phyloP scores from a whole-genome alignment of 2,113 vertebrate genomes.

The Calypte anna region DNA sequence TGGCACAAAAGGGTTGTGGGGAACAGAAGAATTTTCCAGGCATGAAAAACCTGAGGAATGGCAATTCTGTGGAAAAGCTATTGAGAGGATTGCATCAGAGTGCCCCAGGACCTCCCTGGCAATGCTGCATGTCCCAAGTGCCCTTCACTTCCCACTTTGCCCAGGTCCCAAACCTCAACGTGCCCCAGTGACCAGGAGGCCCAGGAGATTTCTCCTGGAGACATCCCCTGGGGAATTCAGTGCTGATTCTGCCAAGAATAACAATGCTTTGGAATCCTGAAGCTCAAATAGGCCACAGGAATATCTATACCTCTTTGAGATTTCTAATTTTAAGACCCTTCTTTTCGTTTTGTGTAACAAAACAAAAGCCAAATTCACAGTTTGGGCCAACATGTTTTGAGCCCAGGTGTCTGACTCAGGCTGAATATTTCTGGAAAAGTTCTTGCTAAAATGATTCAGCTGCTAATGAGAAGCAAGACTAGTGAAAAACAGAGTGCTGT shows the following conservation, averaged over 20 bases:
- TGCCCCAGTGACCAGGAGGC: not conserved
- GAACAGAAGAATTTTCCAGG: not conserved
- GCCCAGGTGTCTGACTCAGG: not conserved
- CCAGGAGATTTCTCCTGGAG: not conserved
- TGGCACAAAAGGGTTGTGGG: not conserved
- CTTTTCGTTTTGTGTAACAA: not conserved
- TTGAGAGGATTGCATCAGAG: not conserved
- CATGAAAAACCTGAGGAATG: not conserved
- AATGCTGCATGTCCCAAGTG: not conserved
- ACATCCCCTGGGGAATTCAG: not conserved
- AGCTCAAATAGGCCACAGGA: not conserved
- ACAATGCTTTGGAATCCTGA: not conserved
- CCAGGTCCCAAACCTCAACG: not conserved
- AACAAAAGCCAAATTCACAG: not conserved
- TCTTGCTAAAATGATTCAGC: constrained; percentile 41
- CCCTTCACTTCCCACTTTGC: not conserved
- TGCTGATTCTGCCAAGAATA: rapidly evolving
- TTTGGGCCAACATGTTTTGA: not conserved
- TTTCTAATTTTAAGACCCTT: not conserved
- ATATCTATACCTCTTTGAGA: not conserved
- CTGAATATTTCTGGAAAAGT: constrained; percentile 1
- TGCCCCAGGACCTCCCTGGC: not conserved
- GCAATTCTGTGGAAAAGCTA: not conserved
- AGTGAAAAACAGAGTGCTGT: not conserved
- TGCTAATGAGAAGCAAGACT: constrained; percentile 7